phyloP scores from a whole-genome alignment of 2,113 vertebrate genomes.

The Sphyrna mokarran region DNA sequence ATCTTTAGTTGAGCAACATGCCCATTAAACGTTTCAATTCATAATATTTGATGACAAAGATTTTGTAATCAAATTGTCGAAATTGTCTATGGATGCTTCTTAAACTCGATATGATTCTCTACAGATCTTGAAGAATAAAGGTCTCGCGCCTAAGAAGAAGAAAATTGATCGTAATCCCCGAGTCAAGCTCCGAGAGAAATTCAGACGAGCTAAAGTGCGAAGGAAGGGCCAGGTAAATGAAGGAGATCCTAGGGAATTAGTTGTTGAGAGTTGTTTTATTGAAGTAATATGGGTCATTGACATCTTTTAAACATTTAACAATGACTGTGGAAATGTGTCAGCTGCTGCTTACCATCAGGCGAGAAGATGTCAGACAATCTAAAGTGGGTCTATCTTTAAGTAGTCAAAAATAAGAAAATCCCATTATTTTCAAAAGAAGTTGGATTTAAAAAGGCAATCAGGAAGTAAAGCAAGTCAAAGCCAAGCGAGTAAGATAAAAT shows the following conservation, averaged over 20 bases:
- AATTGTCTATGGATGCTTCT: neutral
- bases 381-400: neutral
- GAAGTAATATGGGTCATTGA: neutral
- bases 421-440: no score
- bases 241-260: neutral
- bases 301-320: neutral
- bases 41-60: neutral
- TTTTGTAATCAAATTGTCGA: neutral
- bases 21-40: neutral
- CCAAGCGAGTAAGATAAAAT: no score
- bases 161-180: constrained; percentile 93
- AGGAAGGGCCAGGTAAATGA: constrained; percentile 77
- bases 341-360: neutral
- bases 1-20: neutral
- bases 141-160: constrained; percentile 86
- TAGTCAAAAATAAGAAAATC: neutral
- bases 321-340: neutral
- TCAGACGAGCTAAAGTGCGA: constrained; percentile 80
- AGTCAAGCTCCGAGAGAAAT: constrained; percentile 92
- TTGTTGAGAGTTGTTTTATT: neutral
- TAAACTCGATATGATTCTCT: neutral
- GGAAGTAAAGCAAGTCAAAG: no score
- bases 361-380: neutral
- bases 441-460: no score
- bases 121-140: constrained; percentile 77